These are phyloP conservation scores for Cosmopolites sordidus DNA, from an alignment of 2,888 invertebrate genomes.

Conservation along the genomic window DNA sequence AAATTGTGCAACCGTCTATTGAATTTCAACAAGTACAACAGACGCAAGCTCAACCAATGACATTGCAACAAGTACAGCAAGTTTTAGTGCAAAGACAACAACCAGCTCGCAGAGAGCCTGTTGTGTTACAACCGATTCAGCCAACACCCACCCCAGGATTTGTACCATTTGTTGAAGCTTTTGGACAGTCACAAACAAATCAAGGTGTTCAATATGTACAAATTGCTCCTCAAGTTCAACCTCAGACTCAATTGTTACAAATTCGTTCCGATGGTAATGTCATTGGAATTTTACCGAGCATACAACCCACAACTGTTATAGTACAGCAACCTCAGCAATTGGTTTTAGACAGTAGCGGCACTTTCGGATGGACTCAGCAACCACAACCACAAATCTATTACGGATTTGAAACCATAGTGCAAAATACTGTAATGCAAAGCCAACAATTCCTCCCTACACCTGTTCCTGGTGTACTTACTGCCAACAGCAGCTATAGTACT, in stretches of 20 bases:
- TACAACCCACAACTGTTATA: slow-evolving; percentile 44
- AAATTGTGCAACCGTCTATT: slow-evolving; percentile 25
- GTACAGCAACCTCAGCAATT: slow-evolving; percentile 45
- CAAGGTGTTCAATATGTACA: slow-evolving; percentile 75
- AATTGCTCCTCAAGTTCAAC: slow-evolving; percentile 55
- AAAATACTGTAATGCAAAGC: slow-evolving; percentile 86
- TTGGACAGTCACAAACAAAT: slow-evolving; percentile 65
- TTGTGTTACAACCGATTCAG: slow-evolving; percentile 23
- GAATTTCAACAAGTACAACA: slow-evolving; percentile 20
- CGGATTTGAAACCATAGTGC: slow-evolving; percentile 80
- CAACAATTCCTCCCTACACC: slow-evolving; percentile 79
- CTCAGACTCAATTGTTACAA: slow-evolving; percentile 47
- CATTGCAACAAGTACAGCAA: slow-evolving; percentile 11
- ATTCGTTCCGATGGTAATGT: slow-evolving; percentile 49
- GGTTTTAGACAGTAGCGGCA: slow-evolving; percentile 45
- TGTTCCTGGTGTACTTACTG: slow-evolving; percentile 74
- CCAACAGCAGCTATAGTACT: slow-evolving; percentile 78
- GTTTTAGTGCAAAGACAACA: slow-evolving; percentile 28
- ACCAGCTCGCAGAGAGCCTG: slow-evolving; percentile 23
- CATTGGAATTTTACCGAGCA: slow-evolving; percentile 43
- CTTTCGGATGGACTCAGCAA: slow-evolving; percentile 46
- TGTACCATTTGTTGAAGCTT: slow-evolving; percentile 62
- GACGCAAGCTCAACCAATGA: background rate
- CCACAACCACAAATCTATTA: slow-evolving; percentile 62
- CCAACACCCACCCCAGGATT: slow-evolving; percentile 40